Conservation (phyloP, 2,888 invertebrate genomes). For the Mythimna ferrago region DNA sequence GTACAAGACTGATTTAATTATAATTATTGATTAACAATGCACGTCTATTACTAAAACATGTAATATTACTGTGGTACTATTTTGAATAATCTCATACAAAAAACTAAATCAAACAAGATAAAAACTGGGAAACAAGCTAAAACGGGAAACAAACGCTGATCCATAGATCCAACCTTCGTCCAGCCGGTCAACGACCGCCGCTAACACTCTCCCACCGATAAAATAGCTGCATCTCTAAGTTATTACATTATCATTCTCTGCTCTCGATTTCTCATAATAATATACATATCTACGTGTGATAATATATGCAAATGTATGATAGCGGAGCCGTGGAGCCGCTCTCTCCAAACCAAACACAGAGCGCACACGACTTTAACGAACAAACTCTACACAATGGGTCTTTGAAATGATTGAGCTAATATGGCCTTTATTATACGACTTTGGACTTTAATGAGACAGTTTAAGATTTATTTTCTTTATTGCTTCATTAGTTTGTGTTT, state of each 20-base stretch:
- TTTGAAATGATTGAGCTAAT: conserved; percentile 57
- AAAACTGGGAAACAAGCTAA: conserved; percentile 13
- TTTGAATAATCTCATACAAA: not conserved
- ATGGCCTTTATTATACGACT: conserved; percentile 22
- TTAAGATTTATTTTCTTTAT: conserved; percentile 20
- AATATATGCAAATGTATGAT: conserved; percentile 56
- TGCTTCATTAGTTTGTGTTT: conserved; percentile 8
- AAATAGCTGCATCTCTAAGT: conserved; percentile 13
- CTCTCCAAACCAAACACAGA: conserved; percentile 63
- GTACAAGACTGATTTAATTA: too few species aligned
- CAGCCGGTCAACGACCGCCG: conserved; percentile 19
- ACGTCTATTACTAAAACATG: too few species aligned
- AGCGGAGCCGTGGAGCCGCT: conserved; percentile 41
- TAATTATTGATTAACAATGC: too few species aligned
- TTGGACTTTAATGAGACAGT: conserved; percentile 23
- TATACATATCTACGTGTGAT: conserved; percentile 12
- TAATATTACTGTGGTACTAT: too few species aligned
- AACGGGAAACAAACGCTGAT: not conserved
- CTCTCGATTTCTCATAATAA: conserved; percentile 43
- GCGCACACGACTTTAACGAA: conserved; percentile 53
- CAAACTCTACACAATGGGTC: conserved; percentile 57
- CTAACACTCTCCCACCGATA: conserved; percentile 10
- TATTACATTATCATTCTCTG: conserved; percentile 17
- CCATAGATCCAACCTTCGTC: not conserved
- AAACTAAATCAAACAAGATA: not conserved